phyloP scores from a whole-genome alignment of 2,113 vertebrate genomes.

The Ceyx melanurus region DNA sequence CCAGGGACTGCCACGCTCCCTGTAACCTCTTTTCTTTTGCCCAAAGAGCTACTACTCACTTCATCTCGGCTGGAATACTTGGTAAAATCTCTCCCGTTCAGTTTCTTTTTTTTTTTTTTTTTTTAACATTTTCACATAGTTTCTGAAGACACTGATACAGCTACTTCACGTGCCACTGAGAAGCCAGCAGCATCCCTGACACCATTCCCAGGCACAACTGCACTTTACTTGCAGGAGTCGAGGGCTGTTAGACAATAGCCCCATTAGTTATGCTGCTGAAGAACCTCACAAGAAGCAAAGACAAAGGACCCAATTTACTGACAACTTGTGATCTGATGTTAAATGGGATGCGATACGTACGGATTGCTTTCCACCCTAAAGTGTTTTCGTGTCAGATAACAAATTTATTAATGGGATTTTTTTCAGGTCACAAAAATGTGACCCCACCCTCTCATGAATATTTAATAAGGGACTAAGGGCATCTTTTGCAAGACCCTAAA shows the following conservation, averaged over 20 bases:
- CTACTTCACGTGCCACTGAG: not conserved
- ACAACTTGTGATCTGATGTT: slow-evolving; percentile 54
- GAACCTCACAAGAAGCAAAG: slow-evolving; percentile 44
- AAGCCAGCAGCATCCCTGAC: not conserved
- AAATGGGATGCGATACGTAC: slow-evolving; percentile 10
- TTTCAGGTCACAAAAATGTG: slow-evolving; percentile 73
- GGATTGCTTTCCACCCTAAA: slow-evolving; percentile 50
- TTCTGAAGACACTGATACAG: not conserved
- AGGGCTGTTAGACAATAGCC: slow-evolving; percentile 16
- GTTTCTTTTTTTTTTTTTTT: not conserved
- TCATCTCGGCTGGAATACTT: not conserved
- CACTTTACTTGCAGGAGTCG: not conserved
- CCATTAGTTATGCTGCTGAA: slow-evolving; percentile 26
- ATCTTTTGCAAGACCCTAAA: slow-evolving; percentile 66
- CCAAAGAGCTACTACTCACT: not conserved
- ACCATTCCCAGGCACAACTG: not conserved
- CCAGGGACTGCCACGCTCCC: not conserved
- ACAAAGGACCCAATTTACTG: slow-evolving; percentile 57
- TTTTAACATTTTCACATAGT: not conserved
- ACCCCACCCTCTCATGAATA: slow-evolving; percentile 78
- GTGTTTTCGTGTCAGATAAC: slow-evolving; percentile 70
- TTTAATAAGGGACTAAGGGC: slow-evolving; percentile 68
- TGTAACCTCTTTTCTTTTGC: not conserved
- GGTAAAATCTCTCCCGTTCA: not conserved
- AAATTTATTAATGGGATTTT: slow-evolving; percentile 77